These are phyloP conservation scores for Suillia variegata DNA, from an alignment of 2,888 invertebrate species.

Conservation along the genomic window DNA sequence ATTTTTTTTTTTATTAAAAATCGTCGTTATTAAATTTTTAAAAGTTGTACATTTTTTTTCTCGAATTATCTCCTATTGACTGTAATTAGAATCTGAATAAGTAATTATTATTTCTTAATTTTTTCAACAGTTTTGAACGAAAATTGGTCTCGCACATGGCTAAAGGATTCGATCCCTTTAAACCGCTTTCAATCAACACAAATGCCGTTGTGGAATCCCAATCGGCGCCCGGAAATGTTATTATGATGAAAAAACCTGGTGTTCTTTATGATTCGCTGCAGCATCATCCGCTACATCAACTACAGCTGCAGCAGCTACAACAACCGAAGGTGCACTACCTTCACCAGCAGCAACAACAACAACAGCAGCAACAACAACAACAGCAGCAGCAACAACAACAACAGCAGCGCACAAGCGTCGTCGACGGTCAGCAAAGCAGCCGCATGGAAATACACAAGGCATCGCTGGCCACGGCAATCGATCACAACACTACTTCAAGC, in stretches of 20 bases:
- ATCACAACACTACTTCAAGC: conserved; percentile 46
- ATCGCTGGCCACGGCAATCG: conserved; percentile 51
- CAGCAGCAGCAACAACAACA: conserved; percentile 33
- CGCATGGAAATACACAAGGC: conserved; percentile 59
- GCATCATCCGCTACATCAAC: conserved; percentile 52
- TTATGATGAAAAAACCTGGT: conserved; percentile 44
- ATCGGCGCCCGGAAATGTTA: conserved; percentile 28
- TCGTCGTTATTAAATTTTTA: not conserved
- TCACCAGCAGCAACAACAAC: conserved; percentile 47
- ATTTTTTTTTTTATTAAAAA: not conserved
- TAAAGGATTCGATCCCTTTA: conserved; percentile 58
- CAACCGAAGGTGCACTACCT: conserved; percentile 25
- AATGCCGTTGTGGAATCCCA: conserved; percentile 32
- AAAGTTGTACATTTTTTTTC: not conserved
- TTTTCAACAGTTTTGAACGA: conserved; percentile 57
- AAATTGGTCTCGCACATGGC: conserved; percentile 57
- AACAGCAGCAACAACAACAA: conserved; percentile 44
- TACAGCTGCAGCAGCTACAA: conserved; percentile 37
- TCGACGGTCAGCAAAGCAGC: conserved; percentile 52
- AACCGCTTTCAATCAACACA: conserved; percentile 57
- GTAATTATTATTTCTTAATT: too few species aligned
- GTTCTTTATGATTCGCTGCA: conserved; percentile 54
- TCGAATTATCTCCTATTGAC: not conserved
- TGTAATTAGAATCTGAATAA: not conserved
- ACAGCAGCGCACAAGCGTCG: conserved; percentile 32